Base-by-base conservation (phyloP, 1,140 invertebrate species). In the Diabrotica virgifera region DNA sequence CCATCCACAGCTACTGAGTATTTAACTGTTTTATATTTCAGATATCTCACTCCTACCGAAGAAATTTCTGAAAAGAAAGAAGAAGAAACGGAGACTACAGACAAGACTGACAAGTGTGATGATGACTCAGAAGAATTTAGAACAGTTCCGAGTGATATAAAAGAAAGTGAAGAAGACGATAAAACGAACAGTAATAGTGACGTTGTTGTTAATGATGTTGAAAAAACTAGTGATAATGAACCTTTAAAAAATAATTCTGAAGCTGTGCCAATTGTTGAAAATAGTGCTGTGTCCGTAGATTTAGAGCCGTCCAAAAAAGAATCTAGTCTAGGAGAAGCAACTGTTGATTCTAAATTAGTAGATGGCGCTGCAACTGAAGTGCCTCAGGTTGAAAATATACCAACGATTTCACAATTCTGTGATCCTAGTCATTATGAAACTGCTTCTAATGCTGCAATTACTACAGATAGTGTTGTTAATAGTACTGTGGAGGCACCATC, bases 391-490 rank as follows among this genome's bases (percentile, higher is more conserved):
- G 84, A 86, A 70, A 87, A 87, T 81, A 88, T 89, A 68, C 84
- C 86, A 76, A 87, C 87, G 69, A 89, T 89, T 81, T 88, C 87
- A 67, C 88, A 87, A 72, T 87, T 88, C 76, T 89, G 87, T 83
- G 88, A 89, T 84, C 82, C 82, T 76, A 82, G 79, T 79, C 78
- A 82, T 74, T 72, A 70, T 53, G 54, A 66, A 64, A 78, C 76
- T 79, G 74, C 70, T 75, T 10, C 8, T 46, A 46, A 46, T 46
- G 68, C 52, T 59, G 63, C 66, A 64, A 62, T 57, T n/a, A 62
- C 59, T 56, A 63, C 66, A 5, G 60, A 69, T 75, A 78, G 79
- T 79, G 77, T 81, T 77, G 79, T 79, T 80, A 74, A 81, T 79
- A 80, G 74, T 72, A 72, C 74, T 76, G 80, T 79, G 73, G 75